phyloP scores from a whole-genome alignment of 2,888 invertebrate genomes.

The Dichetophora obliterata region DNA sequence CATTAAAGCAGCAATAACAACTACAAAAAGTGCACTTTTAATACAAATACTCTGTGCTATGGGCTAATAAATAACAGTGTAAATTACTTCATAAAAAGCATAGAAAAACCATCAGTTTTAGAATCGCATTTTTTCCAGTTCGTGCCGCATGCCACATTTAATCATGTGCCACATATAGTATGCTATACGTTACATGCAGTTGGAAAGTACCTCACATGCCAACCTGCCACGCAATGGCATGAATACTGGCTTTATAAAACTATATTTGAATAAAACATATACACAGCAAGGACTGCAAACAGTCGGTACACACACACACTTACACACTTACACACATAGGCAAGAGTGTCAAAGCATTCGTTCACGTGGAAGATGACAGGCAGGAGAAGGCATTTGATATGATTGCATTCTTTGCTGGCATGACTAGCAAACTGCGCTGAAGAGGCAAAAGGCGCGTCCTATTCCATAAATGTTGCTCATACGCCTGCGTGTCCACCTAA shows the following conservation, averaged over 20 bases:
- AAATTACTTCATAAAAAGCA: constrained; percentile 56
- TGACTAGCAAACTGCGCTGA: too few relatives aligned
- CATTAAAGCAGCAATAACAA: background rate
- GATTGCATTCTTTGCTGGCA: too few relatives aligned
- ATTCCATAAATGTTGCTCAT: background rate
- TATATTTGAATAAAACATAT: constrained; percentile 2
- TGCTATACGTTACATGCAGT: background rate
- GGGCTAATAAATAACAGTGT: constrained; percentile 56
- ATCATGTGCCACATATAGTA: constrained; percentile 43
- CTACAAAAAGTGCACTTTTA: too few relatives aligned
- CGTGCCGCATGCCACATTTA: constrained; percentile 35
- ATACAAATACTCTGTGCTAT: background rate
- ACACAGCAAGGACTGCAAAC: background rate
- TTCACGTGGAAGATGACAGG: background rate
- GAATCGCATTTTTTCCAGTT: constrained; percentile 34
- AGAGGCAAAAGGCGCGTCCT: too few relatives aligned
- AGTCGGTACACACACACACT: background rate
- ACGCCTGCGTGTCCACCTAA: background rate
- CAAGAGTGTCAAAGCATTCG: background rate
- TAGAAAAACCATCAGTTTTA: constrained; percentile 51
- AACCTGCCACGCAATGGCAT: background rate
- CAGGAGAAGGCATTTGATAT: background rate
- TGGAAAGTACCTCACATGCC: background rate
- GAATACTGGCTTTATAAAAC: background rate
- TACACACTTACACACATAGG: background rate